Percentiles rank a stretch among this genome's conserved stretches.
Evolutionary conservation across 2,888 invertebrate species (phyloP).

Genomic region (Morpho deidamia): DNA sequence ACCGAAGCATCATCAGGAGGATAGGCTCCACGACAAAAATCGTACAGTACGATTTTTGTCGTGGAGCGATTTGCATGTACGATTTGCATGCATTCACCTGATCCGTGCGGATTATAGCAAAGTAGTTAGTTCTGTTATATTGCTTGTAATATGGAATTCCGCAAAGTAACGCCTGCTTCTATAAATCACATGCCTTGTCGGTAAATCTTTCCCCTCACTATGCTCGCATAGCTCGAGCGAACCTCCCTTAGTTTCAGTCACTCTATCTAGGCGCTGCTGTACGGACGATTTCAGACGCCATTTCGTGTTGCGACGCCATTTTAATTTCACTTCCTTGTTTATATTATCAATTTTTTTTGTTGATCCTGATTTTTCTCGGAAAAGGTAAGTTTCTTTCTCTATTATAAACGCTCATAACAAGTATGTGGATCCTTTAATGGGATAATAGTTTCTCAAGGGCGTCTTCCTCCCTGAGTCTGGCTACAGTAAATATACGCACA

Average conservation of each 20-base stretch:
- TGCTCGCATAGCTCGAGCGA: slow-evolving; percentile 38
- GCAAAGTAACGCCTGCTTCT: too few relatives aligned
- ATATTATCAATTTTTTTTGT: slow-evolving; percentile 3
- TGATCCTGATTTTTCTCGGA: background rate
- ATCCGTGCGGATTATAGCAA: too few relatives aligned
- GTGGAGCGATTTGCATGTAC: too few relatives aligned
- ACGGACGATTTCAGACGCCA: slow-evolving; percentile 43
- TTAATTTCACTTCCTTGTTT: slow-evolving; percentile 43
- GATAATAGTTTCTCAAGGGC: slow-evolving; percentile 32
- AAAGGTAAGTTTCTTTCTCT: slow-evolving; percentile 9
- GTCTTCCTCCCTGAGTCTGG: slow-evolving; percentile 32
- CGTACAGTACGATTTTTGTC: too few relatives aligned
- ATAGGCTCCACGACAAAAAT: too few relatives aligned
- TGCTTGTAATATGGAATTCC: background rate
- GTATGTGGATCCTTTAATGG: background rate
- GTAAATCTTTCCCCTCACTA: slow-evolving; percentile 12
- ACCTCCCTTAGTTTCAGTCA: slow-evolving; percentile 50
- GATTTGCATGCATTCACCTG: too few relatives aligned
- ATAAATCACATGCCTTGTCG: background rate
- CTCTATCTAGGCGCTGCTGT: slow-evolving; percentile 45
- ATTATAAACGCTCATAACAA: background rate
- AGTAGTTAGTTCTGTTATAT: too few relatives aligned
- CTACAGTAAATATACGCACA: slow-evolving; percentile 20
- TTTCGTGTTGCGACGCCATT: slow-evolving; percentile 52
- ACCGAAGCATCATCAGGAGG: too few relatives aligned